phyloP scores from a whole-genome alignment of 2,888 invertebrate genomes.

The Steinernema hermaphroditum region DNA sequence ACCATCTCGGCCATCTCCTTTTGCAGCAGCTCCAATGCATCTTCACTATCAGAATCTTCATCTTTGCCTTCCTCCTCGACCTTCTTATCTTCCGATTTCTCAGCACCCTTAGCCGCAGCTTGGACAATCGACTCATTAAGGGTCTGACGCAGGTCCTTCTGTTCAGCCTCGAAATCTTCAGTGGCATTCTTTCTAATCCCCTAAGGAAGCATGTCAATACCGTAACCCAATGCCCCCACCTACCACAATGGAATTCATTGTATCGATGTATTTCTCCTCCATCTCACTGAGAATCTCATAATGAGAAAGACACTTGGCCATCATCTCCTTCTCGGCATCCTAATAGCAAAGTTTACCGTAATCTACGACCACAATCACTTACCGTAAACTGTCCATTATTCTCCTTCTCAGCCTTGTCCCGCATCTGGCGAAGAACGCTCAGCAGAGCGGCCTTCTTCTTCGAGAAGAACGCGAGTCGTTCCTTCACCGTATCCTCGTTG shows the following conservation, averaged over 20 bases:
- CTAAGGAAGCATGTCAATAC: neutral
- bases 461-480: neutral
- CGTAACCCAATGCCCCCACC: neutral
- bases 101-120: neutral
- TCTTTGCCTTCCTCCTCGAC: neutral
- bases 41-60: neutral
- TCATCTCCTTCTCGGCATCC: neutral
- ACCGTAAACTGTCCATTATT: constrained; percentile 2
- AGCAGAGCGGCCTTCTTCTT: neutral
- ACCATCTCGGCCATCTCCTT: constrained; percentile 15
- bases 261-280: constrained; percentile 2
- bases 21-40: neutral
- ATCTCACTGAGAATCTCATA: constrained; percentile 10
- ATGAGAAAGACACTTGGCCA: neutral
- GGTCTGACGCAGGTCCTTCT: neutral
- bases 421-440: neutral
- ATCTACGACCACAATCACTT: neutral
- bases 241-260: constrained; percentile 11
- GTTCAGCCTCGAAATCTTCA: constrained; percentile 9
- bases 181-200: constrained; percentile 2
- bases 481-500: neutral
- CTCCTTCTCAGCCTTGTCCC: neutral
- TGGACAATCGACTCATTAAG: neutral
- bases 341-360: neutral
- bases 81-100: neutral